Conservation (phyloP, 2,113 vertebrate genomes). For the Psettodes erumei region DNA sequence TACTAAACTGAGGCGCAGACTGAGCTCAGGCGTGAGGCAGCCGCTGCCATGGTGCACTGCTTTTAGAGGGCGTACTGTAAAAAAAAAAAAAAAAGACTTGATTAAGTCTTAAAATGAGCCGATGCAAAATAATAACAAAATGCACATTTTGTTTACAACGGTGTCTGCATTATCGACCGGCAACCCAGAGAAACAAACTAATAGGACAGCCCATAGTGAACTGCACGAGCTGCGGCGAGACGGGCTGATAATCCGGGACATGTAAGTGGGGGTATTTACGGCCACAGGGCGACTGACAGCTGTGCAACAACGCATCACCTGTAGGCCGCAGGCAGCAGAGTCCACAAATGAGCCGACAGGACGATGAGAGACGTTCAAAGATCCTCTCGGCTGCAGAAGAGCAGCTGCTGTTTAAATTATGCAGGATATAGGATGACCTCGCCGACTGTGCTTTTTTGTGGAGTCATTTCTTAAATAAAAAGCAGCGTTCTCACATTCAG, state of each 20-base stretch:
- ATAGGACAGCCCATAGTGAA: slow-evolving; percentile 38
- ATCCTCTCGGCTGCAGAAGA: slow-evolving; percentile 55
- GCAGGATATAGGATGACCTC: no score
- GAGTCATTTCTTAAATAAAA: slow-evolving; percentile 40
- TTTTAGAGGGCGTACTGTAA: slow-evolving; percentile 55
- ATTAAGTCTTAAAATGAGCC: slow-evolving; percentile 57
- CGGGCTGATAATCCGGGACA: slow-evolving; percentile 52
- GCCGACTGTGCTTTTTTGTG: no score
- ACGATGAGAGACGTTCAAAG: slow-evolving; percentile 52
- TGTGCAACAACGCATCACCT: slow-evolving; percentile 53
- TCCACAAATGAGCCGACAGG: slow-evolving; percentile 53
- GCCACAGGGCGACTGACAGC: slow-evolving; percentile 68
- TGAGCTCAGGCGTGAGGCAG: slow-evolving; percentile 62
- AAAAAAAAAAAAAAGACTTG: slow-evolving; percentile 40
- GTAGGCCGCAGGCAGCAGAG: slow-evolving; percentile 43
- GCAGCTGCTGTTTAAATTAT: slow-evolving; percentile 30
- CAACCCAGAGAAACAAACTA: slow-evolving; percentile 49
- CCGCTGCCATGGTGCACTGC: slow-evolving; percentile 46
- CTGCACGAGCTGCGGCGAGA: slow-evolving; percentile 44
- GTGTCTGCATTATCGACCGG: slow-evolving; percentile 40
- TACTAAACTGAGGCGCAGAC: slow-evolving; percentile 73
- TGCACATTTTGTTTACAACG: slow-evolving; percentile 52
- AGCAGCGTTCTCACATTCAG: slow-evolving; percentile 47
- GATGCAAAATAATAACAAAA: slow-evolving; percentile 62
- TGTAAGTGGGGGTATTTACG: slow-evolving; percentile 65